Conservation (phyloP, 2,113 vertebrate species). For the Lepidothrix coronata region DNA sequence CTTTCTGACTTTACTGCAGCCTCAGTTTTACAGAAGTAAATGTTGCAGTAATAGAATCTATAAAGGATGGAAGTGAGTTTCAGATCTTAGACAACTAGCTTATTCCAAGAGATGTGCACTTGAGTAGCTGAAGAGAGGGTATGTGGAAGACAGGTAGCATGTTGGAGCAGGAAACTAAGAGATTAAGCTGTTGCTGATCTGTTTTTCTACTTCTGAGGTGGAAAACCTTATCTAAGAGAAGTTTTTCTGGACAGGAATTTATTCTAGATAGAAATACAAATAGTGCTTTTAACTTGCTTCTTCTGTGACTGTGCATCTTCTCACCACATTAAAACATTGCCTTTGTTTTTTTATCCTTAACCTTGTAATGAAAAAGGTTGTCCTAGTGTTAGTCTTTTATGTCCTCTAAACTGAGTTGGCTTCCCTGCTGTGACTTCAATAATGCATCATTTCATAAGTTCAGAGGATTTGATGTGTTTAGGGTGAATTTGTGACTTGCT, state of each 20-base stretch:
- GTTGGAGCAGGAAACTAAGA: neutral
- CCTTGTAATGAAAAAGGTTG: conserved; percentile 49
- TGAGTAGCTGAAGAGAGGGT: neutral
- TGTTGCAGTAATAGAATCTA: neutral
- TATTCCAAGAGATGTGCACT: neutral
- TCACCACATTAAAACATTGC: conserved; percentile 9
- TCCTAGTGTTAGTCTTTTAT: conserved; percentile 44
- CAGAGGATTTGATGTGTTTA: conserved; percentile 42
- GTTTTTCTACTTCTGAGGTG: neutral
- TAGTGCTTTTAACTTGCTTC: neutral
- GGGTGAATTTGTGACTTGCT: conserved; percentile 31
- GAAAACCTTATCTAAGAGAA: neutral
- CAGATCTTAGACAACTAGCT: neutral
- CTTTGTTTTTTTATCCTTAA: conserved; percentile 32
- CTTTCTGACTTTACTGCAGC: neutral
- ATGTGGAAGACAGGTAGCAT: neutral
- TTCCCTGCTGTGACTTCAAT: conserved; percentile 68
- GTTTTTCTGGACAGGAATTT: neutral
- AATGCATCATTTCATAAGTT: conserved; percentile 63
- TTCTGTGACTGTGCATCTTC: conserved; percentile 5
- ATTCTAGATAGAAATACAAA: neutral
- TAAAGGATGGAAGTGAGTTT: neutral
- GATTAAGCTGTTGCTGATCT: neutral
- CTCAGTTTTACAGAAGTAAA: neutral
- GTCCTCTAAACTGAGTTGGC: conserved; percentile 39